Percentiles rank a stretch among this genome's conserved stretches.
phyloP scores from a whole-genome alignment of 1,140 invertebrate genomes.

The Procambarus virginalis region DNA sequence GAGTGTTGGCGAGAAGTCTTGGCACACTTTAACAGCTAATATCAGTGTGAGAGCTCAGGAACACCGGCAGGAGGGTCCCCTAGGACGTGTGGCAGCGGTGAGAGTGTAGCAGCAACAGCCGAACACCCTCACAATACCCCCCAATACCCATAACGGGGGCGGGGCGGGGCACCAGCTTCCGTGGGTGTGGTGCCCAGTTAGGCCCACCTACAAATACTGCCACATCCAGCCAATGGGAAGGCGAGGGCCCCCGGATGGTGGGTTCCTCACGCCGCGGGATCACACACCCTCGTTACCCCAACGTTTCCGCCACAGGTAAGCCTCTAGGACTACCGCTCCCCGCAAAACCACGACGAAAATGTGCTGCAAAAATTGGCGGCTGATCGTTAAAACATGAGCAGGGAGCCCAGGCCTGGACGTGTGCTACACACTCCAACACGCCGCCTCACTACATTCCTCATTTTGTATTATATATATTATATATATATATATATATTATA shows the following conservation, averaged over 20 bases:
- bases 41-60: too few species aligned
- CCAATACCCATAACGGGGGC: background rate
- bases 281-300: conserved; percentile 16
- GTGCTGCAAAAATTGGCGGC: conserved; percentile 28
- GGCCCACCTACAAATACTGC: background rate
- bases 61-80: too few species aligned
- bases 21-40: too few species aligned
- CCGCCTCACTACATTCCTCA: too few species aligned
- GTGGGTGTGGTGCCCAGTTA: background rate
- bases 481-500: too few species aligned
- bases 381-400: conserved; percentile 19
- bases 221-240: background rate
- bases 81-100: too few species aligned
- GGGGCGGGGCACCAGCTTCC: background rate
- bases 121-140: background rate
- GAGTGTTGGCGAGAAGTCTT: too few species aligned
- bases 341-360: conserved; percentile 37
- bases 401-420: background rate
- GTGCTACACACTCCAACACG: background rate
- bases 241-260: background rate
- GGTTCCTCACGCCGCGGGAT: background rate
- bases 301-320: conserved; percentile 8
- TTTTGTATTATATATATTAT: background rate
- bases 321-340: background rate
- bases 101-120: background rate